Percentiles rank a stretch among this genome's conserved stretches.
These are phyloP conservation scores for Macrosteles quadrilineatus DNA, from an alignment of 1,140 invertebrate species.

Conservation along the genomic window DNA sequence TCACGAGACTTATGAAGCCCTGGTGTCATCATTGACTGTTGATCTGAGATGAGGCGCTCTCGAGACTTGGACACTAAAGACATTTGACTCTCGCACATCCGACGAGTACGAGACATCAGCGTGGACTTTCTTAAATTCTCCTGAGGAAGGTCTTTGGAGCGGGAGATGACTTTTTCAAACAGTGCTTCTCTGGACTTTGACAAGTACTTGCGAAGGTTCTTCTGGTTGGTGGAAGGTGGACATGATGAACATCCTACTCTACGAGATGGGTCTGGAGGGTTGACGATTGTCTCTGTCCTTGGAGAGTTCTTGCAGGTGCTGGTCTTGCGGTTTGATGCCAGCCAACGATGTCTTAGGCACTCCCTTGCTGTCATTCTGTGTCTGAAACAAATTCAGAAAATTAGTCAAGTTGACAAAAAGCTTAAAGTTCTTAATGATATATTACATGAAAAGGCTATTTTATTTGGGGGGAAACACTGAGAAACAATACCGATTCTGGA, in stretches of 20 bases:
- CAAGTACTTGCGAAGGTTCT: slow-evolving; percentile 52
- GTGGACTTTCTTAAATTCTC: slow-evolving; percentile 52
- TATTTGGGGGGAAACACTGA: no score
- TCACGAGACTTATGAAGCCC: slow-evolving; percentile 52
- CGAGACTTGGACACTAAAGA: slow-evolving; percentile 55
- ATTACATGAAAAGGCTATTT: no score
- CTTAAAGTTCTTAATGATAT: neutral
- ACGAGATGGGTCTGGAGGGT: slow-evolving; percentile 56
- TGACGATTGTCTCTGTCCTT: neutral
- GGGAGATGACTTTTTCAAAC: slow-evolving; percentile 57
- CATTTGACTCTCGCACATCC: slow-evolving; percentile 57
- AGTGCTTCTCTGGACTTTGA: slow-evolving; percentile 61
- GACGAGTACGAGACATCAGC: slow-evolving; percentile 50
- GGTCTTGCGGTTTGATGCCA: slow-evolving; percentile 42
- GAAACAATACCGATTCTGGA: no score
- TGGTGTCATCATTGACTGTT: slow-evolving; percentile 34
- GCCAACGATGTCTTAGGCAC: slow-evolving; percentile 65
- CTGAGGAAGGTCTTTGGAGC: slow-evolving; percentile 37
- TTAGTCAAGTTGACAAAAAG: neutral
- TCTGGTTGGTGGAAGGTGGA: slow-evolving; percentile 35
- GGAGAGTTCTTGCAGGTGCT: neutral
- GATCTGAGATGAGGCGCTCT: slow-evolving; percentile 49
- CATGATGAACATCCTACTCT: slow-evolving; percentile 50
- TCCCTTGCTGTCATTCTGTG: slow-evolving; percentile 61
- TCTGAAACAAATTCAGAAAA: slow-evolving; percentile 53